Conservation (phyloP, 2,888 invertebrate genomes). For the Sphaerophoria taeniata region DNA sequence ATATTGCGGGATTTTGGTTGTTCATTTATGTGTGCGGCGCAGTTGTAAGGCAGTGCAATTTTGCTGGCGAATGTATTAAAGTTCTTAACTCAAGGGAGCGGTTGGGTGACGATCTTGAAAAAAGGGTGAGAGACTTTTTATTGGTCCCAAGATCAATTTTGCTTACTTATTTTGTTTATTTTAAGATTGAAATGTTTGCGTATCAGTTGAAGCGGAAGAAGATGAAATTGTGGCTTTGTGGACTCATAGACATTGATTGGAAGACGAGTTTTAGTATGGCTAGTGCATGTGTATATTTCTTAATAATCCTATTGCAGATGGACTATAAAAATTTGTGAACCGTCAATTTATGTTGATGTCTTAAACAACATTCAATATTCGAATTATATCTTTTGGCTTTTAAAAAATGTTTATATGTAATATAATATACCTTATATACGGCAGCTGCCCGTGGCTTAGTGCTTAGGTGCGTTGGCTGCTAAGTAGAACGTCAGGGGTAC, state of each 20-base stretch:
- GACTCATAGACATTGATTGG: conserved; percentile 45
- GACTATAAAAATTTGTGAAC: conserved; percentile 43
- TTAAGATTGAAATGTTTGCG: conserved; percentile 46
- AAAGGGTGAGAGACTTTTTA: conserved; percentile 13
- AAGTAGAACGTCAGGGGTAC: too few relatives aligned
- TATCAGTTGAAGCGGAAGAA: conserved; percentile 50
- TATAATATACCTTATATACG: too few relatives aligned
- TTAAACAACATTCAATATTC: too few relatives aligned
- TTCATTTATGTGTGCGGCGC: conserved; percentile 41
- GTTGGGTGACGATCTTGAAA: conserved; percentile 32
- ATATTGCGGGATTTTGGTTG: conserved; percentile 17
- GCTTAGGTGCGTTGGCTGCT: too few relatives aligned
- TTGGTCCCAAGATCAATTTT: background rate
- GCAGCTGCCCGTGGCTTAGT: too few relatives aligned
- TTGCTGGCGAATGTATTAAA: conserved; percentile 32
- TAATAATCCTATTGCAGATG: conserved; percentile 42
- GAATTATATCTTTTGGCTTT: too few relatives aligned
- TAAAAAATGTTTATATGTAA: too few relatives aligned
- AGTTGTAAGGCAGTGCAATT: conserved; percentile 40
- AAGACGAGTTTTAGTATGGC: conserved; percentile 27
- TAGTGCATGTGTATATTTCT: conserved; percentile 5
- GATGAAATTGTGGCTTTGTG: conserved; percentile 33
- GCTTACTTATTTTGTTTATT: background rate
- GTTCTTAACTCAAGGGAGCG: background rate
- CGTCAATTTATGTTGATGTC: too few relatives aligned